Base-by-base conservation (phyloP, 2,113 vertebrate species). In the Hyaena hyaena region DNA sequence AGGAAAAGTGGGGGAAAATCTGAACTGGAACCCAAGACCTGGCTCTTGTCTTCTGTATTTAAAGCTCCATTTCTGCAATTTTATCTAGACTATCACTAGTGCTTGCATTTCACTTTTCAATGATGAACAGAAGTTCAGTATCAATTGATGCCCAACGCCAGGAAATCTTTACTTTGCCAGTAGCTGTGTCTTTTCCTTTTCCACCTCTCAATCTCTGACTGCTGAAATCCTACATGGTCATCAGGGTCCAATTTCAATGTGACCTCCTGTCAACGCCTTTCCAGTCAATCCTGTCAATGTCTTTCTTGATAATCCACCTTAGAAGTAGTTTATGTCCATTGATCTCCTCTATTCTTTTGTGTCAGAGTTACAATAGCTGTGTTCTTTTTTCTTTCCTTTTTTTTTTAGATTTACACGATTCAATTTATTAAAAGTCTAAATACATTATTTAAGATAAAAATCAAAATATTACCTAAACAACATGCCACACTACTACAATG, bases 151-250 rank as follows among this genome's bases (percentile, higher is more conserved):
- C 45, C 53, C 58, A 35, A 84, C 79, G 33, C 87, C 35, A 82
- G 35, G 61, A 86, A 45, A 68, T 90, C 39, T 61, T 92, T 94
- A 48, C 65, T 61, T 92, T 94, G 55, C 65, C 31, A 48, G 61
- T 17, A 94, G 50, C 65, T 85, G 4, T 45, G 23, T 71, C 61
- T 76, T 88, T 92, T 33, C 4, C 15, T 33, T 80, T 79, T 26
- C 21, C 23, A 12, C n/a, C 8, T 96, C 26, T 50, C 43, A 50
- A 2, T 58, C 39, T 91, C 79, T 87, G 48, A 87, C n/a, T 77
- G 33, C 43, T 45, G 73, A 43, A 63, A 73, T 86, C 14, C 50
- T 63, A 65, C 1, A 35, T 15, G 33, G 7, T 23, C 65, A 82
- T 33, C 58, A n/a, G 26, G 50, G 33, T 28, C 33, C 43, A 76